Percentiles rank a stretch among this genome's conserved stretches.
Evolutionary conservation across 1,140 invertebrate species (phyloP).

Genomic region (Hyposmocoma kahamanoa): DNA sequence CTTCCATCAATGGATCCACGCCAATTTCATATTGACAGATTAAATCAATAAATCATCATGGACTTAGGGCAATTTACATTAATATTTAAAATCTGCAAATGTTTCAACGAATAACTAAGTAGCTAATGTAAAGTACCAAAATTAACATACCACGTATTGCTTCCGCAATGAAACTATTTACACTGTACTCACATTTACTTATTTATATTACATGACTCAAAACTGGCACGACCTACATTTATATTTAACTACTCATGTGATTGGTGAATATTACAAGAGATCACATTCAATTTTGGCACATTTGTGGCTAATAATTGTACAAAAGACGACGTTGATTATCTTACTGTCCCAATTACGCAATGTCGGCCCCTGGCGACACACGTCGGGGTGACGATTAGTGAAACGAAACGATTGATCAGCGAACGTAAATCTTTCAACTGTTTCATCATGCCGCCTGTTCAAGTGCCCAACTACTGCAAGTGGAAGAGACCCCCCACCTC

Average conservation of each 20-base stretch:
- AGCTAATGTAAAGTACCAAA: too few species aligned
- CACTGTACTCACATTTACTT: not conserved
- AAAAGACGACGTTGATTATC: constrained; percentile 41
- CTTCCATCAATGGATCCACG: constrained; percentile 24
- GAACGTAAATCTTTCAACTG: constrained; percentile 13
- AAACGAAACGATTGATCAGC: constrained; percentile 15
- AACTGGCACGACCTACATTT: constrained; percentile 56
- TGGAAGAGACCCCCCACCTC: constrained; percentile 77
- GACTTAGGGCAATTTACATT: not conserved
- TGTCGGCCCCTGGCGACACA: constrained; percentile 22
- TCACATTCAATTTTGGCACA: constrained; percentile 50
- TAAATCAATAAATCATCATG: constrained; percentile 1
- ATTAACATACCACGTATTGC: not conserved
- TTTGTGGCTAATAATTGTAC: constrained; percentile 42
- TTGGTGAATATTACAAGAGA: constrained; percentile 49
- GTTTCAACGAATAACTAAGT: too few species aligned
- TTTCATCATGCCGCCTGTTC: constrained; percentile 49
- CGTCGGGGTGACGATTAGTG: constrained; percentile 13
- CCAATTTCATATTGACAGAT: constrained; percentile 25
- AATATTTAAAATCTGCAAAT: not conserved
- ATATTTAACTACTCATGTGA: constrained; percentile 51
- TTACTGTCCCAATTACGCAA: constrained; percentile 31
- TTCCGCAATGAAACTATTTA: constrained; percentile 1
- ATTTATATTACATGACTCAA: constrained; percentile 10
- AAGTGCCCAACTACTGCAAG: constrained; percentile 52